Evolutionary conservation across 1,140 invertebrate genomes (phyloP).

Genomic region (Wiebesia pumilae): DNA sequence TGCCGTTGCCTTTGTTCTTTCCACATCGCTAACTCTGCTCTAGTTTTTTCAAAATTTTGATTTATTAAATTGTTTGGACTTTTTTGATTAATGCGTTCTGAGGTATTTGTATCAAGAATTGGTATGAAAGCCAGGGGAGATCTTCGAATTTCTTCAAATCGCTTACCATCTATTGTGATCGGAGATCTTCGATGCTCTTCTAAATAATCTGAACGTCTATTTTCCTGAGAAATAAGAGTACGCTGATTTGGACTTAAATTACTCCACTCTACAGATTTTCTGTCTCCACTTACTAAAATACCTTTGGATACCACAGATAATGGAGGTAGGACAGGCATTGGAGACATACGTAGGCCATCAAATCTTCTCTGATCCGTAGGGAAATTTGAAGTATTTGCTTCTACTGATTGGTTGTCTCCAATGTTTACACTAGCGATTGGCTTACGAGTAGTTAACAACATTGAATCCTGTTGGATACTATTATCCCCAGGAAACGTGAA

Average conservation of each 20-base stretch:
- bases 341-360: conserved; percentile 66
- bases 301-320: conserved; percentile 32
- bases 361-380: conserved; percentile 64
- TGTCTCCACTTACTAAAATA: conserved; percentile 55
- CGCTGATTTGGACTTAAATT: conserved; percentile 70
- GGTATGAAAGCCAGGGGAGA: conserved; percentile 72
- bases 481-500: conserved; percentile 69
- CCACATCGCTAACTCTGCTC: conserved; percentile 71
- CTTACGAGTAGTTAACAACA: conserved; percentile 60
- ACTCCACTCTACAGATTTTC: conserved; percentile 68
- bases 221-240: conserved; percentile 64
- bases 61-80: conserved; percentile 67
- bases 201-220: conserved; percentile 70
- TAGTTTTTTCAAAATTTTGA: conserved; percentile 73
- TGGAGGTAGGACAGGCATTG: conserved; percentile 59
- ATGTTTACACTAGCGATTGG: conserved; percentile 58
- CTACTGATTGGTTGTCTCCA: conserved; percentile 64
- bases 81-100: conserved; percentile 68
- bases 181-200: conserved; percentile 73
- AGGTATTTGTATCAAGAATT: conserved; percentile 64
- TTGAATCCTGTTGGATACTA: conserved; percentile 50
- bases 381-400: conserved; percentile 62
- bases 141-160: conserved; percentile 69
- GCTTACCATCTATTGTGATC: conserved; percentile 68
- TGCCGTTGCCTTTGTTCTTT: conserved; percentile 71